Evolutionary conservation across 35 echinoderm and acorn worm genomes (phyloP).

Genomic region (Lytechinus variegatus): DNA sequence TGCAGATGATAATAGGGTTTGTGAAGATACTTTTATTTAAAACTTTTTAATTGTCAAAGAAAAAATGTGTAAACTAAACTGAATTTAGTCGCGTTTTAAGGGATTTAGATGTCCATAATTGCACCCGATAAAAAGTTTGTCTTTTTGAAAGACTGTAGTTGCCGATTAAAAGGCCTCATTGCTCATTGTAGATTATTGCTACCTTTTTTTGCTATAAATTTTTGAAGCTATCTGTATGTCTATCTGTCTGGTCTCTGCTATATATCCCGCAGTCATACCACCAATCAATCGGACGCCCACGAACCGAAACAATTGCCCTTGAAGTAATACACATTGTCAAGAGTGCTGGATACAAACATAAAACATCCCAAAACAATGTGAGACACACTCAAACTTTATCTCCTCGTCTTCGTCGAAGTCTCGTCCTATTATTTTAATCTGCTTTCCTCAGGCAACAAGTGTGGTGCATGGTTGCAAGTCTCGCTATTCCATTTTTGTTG

Average conservation of each 20-base stretch:
- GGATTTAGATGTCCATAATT: no score
- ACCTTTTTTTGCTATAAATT: neutral
- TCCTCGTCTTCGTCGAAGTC: neutral
- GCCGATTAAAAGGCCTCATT: neutral
- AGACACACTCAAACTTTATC: neutral
- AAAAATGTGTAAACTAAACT: no score
- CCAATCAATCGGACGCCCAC: constrained; percentile 44
- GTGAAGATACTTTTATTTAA: no score
- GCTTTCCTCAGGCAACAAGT: neutral
- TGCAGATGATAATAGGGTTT: no score
- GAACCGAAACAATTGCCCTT: constrained; percentile 48
- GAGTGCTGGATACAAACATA: constrained; percentile 39
- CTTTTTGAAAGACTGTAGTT: neutral
- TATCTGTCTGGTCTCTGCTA: neutral
- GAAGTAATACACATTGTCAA: constrained; percentile 24
- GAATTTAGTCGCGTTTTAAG: no score
- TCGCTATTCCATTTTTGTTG: neutral
- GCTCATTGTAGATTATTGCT: neutral
- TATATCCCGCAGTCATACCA: constrained; percentile 41
- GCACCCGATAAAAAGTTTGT: neutral
- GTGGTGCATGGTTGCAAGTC: neutral
- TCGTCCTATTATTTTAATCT: constrained; percentile 2
- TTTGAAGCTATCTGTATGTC: neutral
- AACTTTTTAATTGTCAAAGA: no score
- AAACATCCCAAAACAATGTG: neutral